phyloP scores from a whole-genome alignment of 2,113 vertebrate species.

The Bucco capensis region DNA sequence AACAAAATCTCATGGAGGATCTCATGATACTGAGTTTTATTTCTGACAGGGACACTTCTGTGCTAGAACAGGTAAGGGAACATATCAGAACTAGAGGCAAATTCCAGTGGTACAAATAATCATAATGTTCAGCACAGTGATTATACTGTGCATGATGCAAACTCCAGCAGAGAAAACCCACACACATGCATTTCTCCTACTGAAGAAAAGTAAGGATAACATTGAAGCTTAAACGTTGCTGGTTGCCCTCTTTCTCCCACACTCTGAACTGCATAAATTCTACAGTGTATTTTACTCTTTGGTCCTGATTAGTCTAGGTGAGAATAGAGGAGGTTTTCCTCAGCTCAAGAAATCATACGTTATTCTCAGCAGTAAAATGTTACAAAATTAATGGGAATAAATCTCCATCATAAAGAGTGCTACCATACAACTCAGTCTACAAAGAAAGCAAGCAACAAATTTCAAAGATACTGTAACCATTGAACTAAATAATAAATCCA shows the following conservation, averaged over 20 bases:
- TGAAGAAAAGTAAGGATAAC: slow-evolving; percentile 5
- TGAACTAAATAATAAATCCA: slow-evolving; percentile 1
- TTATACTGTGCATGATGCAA: slow-evolving; percentile 21
- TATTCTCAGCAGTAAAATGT: slow-evolving; percentile 52
- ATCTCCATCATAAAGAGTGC: not conserved
- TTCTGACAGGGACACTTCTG: slow-evolving; percentile 22
- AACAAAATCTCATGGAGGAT: not conserved
- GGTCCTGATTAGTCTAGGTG: slow-evolving; percentile 12
- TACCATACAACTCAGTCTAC: not conserved
- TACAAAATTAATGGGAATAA: slow-evolving; percentile 60
- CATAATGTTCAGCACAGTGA: slow-evolving; percentile 49
- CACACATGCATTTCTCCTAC: not conserved
- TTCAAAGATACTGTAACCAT: not conserved
- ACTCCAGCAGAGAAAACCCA: slow-evolving; percentile 46
- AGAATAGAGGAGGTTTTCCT: not conserved
- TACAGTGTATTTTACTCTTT: not conserved
- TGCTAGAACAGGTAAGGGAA: slow-evolving; percentile 20
- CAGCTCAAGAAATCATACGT: slow-evolving; percentile 25
- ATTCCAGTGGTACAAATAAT: slow-evolving; percentile 50
- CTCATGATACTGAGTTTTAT: not conserved
- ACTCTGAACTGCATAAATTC: slow-evolving; percentile 1
- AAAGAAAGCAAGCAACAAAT: slow-evolving; percentile 35
- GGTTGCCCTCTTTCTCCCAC: not conserved
- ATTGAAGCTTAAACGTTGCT: not conserved
- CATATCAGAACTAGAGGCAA: slow-evolving; percentile 24